Evolutionary conservation across 2,888 invertebrate species (phyloP).

Genomic region (Blastobasis lacticolella): DNA sequence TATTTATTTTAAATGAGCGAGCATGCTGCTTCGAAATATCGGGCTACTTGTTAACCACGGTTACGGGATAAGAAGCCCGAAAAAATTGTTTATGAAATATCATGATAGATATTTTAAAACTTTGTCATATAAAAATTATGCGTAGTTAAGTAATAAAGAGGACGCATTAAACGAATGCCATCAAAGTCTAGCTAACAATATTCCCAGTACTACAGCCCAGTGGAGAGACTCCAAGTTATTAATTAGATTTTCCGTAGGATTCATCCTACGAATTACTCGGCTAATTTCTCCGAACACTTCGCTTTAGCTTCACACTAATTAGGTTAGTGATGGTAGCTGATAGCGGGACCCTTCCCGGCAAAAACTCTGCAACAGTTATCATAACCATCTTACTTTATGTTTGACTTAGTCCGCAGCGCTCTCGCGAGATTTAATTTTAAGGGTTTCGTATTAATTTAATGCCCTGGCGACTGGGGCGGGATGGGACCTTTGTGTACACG

Average conservation of each 20-base stretch:
- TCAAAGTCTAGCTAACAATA: too few relatives aligned
- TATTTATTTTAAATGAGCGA: too few relatives aligned
- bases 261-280: constrained; percentile 44
- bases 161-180: too few relatives aligned
- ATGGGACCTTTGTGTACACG: too few relatives aligned
- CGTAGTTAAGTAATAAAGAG: too few relatives aligned
- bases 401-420: constrained; percentile 34
- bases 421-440: constrained; percentile 30
- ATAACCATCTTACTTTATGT: constrained; percentile 49
- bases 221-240: constrained; percentile 17
- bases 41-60: too few relatives aligned
- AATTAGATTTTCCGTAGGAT: constrained; percentile 39
- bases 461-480: not conserved
- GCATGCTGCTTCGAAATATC: too few relatives aligned
- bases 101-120: too few relatives aligned
- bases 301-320: constrained; percentile 46
- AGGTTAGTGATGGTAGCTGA: constrained; percentile 46
- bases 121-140: too few relatives aligned
- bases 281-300: constrained; percentile 56
- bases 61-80: too few relatives aligned
- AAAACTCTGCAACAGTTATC: constrained; percentile 41
- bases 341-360: constrained; percentile 21
- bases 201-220: too few relatives aligned
- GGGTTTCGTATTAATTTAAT: constrained; percentile 23
- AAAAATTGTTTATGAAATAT: too few relatives aligned